Percentiles rank a stretch among this genome's conserved stretches.
phyloP scores from a whole-genome alignment of 2,888 invertebrate genomes.

The Drosophila emarginata region DNA sequence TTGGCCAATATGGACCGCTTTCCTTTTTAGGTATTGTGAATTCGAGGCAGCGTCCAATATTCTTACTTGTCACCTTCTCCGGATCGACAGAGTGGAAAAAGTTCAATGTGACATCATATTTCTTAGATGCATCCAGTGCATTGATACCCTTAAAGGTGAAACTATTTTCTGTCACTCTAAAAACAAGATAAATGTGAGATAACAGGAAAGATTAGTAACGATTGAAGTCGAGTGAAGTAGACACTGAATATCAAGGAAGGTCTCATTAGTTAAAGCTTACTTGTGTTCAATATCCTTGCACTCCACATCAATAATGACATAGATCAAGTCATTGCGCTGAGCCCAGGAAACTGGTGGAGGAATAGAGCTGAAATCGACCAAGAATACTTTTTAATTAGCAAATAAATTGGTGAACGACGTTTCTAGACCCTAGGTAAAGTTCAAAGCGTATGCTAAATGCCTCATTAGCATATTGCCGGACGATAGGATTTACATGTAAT shows the following conservation, averaged over 20 bases:
- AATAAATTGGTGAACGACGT: slow-evolving; percentile 17
- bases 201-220: too few species aligned
- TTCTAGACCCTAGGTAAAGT: slow-evolving; percentile 33
- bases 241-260: too few species aligned
- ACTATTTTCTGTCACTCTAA: slow-evolving; percentile 87
- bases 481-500: not conserved
- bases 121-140: slow-evolving; percentile 92
- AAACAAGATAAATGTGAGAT: too few species aligned
- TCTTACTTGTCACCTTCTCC: slow-evolving; percentile 88
- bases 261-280: slow-evolving; percentile 82
- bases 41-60: slow-evolving; percentile 90
- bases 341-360: slow-evolving; percentile 97
- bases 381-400: slow-evolving; percentile 15
- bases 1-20: slow-evolving; percentile 92
- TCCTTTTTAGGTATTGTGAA: slow-evolving; percentile 88
- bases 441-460: slow-evolving; percentile 33
- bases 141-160: slow-evolving; percentile 91
- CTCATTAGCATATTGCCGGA: slow-evolving; percentile 33
- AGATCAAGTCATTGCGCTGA: slow-evolving; percentile 91
- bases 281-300: slow-evolving; percentile 92
- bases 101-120: slow-evolving; percentile 93
- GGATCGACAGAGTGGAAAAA: slow-evolving; percentile 92
- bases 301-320: slow-evolving; percentile 95
- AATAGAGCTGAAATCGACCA: slow-evolving; percentile 64
- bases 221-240: too few species aligned